Percentiles rank a stretch among this genome's conserved stretches.
Evolutionary conservation across 1,140 invertebrate genomes (phyloP).

Genomic region (Hylyphantes graminicola): DNA sequence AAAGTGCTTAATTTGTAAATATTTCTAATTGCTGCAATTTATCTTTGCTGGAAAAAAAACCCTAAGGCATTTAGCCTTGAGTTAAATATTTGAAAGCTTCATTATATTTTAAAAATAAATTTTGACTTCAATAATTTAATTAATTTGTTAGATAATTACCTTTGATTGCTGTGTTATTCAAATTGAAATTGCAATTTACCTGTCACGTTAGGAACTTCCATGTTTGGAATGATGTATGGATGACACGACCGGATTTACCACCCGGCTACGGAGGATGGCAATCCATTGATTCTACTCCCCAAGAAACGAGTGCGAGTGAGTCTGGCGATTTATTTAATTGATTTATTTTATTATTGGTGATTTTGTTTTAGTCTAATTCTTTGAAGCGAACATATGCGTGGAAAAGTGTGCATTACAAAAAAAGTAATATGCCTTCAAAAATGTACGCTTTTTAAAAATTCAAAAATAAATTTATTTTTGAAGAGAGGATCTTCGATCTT

Average conservation of each 20-base stretch:
- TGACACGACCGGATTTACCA: slow-evolving; percentile 81
- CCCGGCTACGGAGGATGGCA: slow-evolving; percentile 65
- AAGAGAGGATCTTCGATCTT: no score
- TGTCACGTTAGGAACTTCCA: slow-evolving; percentile 80
- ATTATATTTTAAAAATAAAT: no score
- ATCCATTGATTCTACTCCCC: slow-evolving; percentile 65
- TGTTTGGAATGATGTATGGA: slow-evolving; percentile 96
- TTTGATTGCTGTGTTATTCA: no score
- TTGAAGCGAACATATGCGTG: no score
- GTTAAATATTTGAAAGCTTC: no score
- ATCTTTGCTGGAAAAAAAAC: no score
- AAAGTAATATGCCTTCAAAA: background rate
- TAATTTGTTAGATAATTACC: no score
- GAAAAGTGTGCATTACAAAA: background rate
- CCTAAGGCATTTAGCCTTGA: no score
- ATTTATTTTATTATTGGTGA: background rate
- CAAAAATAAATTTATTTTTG: background rate
- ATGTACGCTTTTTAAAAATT: background rate
- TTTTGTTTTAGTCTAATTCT: no score
- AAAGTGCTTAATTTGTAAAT: no score
- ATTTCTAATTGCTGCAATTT: no score
- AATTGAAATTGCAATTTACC: background rate
- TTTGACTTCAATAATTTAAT: no score
- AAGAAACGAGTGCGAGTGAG: slow-evolving; percentile 65
- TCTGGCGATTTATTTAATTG: background rate